Evolutionary conservation across 2,113 vertebrate genomes (phyloP).

Genomic region (Cottus gobio): DNA sequence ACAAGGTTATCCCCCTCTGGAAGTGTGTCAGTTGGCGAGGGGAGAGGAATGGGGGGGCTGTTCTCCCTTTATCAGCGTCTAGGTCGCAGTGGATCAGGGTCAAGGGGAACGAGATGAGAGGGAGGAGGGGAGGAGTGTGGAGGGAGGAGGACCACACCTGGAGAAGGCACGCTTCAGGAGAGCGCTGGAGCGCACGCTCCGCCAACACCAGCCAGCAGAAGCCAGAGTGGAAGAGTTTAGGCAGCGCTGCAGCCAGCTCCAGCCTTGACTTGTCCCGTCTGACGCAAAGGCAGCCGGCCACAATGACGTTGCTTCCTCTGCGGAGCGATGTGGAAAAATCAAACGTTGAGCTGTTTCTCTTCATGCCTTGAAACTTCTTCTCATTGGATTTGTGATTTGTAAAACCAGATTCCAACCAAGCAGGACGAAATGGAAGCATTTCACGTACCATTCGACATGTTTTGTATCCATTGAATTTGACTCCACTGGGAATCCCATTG

Average conservation of each 20-base stretch:
- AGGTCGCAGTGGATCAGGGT: constrained; percentile 67
- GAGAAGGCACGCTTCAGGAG: constrained; percentile 74
- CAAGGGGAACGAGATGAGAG: constrained; percentile 77
- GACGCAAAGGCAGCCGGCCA: constrained; percentile 64
- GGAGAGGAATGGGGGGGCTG: constrained; percentile 66
- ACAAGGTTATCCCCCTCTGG: constrained; percentile 73
- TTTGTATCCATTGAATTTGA: too few relatives aligned
- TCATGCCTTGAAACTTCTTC: too few relatives aligned
- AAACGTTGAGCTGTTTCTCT: too few relatives aligned
- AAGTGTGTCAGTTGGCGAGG: constrained; percentile 76
- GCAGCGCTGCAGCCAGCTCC: constrained; percentile 67
- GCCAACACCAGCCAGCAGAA: constrained; percentile 36
- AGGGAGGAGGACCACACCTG: constrained; percentile 76
- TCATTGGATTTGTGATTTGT: too few relatives aligned
- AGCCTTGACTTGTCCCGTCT: constrained; percentile 76
- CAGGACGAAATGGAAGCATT: too few relatives aligned
- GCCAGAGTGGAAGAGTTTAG: constrained; percentile 44
- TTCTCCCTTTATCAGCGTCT: constrained; percentile 62
- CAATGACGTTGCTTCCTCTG: too few relatives aligned
- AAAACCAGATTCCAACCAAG: too few relatives aligned
- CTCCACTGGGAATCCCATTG: too few relatives aligned
- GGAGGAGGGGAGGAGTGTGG: constrained; percentile 18
- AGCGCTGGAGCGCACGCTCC: constrained; percentile 38
- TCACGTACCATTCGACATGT: background rate
- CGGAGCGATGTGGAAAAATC: too few relatives aligned